Base-by-base conservation (phyloP, 2,888 invertebrate genomes). In the Anoncus sp. region DNA sequence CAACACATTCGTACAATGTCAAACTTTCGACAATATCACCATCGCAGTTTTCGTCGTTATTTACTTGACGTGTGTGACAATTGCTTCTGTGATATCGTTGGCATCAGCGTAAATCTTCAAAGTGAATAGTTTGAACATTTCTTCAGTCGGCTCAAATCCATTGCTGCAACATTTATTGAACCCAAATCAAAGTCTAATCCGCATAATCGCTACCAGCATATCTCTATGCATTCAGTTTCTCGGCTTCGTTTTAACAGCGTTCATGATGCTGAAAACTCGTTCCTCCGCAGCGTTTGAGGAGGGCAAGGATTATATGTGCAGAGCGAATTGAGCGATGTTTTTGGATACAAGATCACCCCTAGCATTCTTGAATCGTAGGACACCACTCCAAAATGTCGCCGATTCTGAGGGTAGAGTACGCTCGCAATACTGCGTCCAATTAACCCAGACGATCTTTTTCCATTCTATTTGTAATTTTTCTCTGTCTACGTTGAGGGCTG, bases 181-280 rank as follows among this genome's bases (percentile, higher is more conserved):
- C 9, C 60, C 45, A 60, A 60, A 60, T 45, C 60, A 3, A 16
- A 45, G 45, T 43, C 45, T 60, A 45, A 60, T 24, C 45, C 60
- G 45, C 60, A 60, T 45, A 45, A 60, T 43, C 9, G 45, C 45
- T 27, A 60, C 60, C 16, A 60, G 60, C 60, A 60, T 60, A 27
- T 60, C 57, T 60, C 24, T 60, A 16, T 60, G 60, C 60, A 45
- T 60, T 7, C 45, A 27, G 27, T 60, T 60, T 45, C 45, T 45
- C 24, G 43, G 24, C 43, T 60, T 60, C 18, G 60, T 60, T 45
- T 45, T 60, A 9, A 60, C 24, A 1, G 45, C 45, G 18, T 60
- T 60, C 60, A 45, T 45, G 18, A 45, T 60, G 60, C 45, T 60
- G 43, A 60, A 60, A 12, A 60, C 60, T 18, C 60, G 43, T 60